Percentiles rank a stretch among this genome's conserved stretches.
These are phyloP conservation scores for Poeciliopsis retropinna DNA, from an alignment of 2,113 vertebrate genomes.

Conservation along the genomic window DNA sequence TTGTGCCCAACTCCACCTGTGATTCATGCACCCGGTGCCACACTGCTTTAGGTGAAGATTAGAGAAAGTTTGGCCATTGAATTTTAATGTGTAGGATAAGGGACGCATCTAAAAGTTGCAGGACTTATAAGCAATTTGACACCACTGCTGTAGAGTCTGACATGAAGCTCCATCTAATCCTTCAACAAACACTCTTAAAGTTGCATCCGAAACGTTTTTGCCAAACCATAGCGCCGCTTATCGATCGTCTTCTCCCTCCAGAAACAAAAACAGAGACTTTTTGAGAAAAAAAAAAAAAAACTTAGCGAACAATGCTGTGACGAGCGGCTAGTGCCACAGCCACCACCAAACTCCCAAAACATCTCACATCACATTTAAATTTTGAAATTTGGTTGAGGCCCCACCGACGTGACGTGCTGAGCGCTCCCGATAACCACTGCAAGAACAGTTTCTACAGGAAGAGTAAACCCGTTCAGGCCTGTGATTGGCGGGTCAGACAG, in stretches of 20 bases:
- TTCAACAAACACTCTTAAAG: neutral
- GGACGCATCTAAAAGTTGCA: no score
- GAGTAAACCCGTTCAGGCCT: slow-evolving; percentile 26
- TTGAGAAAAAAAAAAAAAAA: neutral
- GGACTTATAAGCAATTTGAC: no score
- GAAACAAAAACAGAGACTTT: neutral
- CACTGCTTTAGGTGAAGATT: neutral
- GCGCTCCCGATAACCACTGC: neutral
- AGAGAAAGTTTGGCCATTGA: no score
- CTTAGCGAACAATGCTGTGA: neutral
- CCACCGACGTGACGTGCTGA: neutral
- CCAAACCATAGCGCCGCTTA: neutral
- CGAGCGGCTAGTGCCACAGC: no score
- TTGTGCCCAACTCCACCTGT: no score
- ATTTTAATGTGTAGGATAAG: no score
- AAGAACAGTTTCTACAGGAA: slow-evolving; percentile 23
- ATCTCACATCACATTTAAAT: neutral
- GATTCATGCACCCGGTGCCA: neutral
- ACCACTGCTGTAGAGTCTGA: no score
- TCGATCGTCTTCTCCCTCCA: neutral
- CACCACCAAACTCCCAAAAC: neutral
- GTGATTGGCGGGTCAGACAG: slow-evolving; percentile 66
- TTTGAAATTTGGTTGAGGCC: slow-evolving; percentile 1
- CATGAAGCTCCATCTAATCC: neutral
- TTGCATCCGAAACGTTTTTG: neutral